Base-by-base conservation (phyloP, 2,113 vertebrate species). In the Antigone vipio region DNA sequence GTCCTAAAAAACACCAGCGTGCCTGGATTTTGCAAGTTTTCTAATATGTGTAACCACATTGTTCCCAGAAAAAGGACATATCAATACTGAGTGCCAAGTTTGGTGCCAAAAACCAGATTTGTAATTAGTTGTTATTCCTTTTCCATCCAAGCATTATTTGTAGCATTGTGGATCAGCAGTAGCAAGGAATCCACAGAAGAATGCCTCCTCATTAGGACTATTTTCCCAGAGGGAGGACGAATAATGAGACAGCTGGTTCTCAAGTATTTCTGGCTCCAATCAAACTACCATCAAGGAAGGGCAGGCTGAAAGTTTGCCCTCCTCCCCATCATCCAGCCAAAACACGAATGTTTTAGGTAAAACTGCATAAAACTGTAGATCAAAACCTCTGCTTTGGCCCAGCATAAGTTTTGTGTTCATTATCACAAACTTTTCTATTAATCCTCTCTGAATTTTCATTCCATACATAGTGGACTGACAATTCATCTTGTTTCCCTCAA, bases 361-460 rank as follows among this genome's bases (percentile, higher is more conserved):
- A 72, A 27, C 12, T 63, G 4, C 22, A 53, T 49, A 63, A 67
- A 59, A 24, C 2, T 0, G 0, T 7, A 45, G 24, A 35, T n/a
- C 16, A 3, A 66, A 87, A 76, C 8, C 12, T 73, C 45, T 56
- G 19, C 15, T 91, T 77, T 52, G 42, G 26, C 9, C 23, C 34
- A 55, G 26, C 3, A 7, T 15, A 42, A 11, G 8, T 78, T 66
- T 60, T n/a, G 12, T 74, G 12, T 50, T 75, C 2, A 0, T 72
- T 53, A 68, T 50, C n/a, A 60, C 17, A 50, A 59, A 68, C 2
- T 40, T 68, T 64, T 76, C 18, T 19, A 4, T 27, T 42, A 78
- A 4, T 63, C 13, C 5, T 64, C 21, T 74, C 38, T 76, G 75
- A 67, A 59, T 76, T 85, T 75, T 88, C 26, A 34, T 38, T 89